Evolutionary conservation across 1,140 invertebrate genomes (phyloP), one percentile per base, ranked within the genome.

Genomic region (Caenorhabditis elegans): DNA sequence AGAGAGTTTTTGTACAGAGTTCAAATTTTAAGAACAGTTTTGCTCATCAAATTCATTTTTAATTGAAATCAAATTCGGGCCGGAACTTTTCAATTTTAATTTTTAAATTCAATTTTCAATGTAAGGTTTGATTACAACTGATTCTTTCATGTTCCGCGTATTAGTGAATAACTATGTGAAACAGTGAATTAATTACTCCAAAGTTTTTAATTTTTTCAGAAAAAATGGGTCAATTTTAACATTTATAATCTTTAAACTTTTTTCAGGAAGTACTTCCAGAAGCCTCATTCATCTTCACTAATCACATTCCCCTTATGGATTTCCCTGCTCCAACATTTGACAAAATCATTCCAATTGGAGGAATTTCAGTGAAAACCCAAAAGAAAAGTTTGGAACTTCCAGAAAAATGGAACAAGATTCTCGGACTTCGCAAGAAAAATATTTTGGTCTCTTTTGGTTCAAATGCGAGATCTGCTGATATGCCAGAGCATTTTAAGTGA

Each of bases 381-480:
- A 11, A 34, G 8, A 46, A 79, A 24, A 36, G n/a, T 2, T 26
- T 79, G 17, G 8, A 77, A 48, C 43, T 77, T 39, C 48, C 76
- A n/a, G 46, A 81, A 19, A 77, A 81, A 76, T 84, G 83, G 83
- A 65, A 80, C 34, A 76, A 82, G 19, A 53, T 84, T 34, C 28
- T 84, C 5, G 36, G 47, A 24, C 5, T 48, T 43, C 78, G 79
- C n/a, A 48, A 84, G 43, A 76, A 80, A 48, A 78, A 26, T 48
- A 79, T 85, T 19, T 43, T 85, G 17, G 77, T 85, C 17, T 85
- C 84, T 10, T 85, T 85, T 65, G 84, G 84, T 24, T 85, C 84
- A 6, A 65, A 86, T 15, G 83, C 83, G 0, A 76, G 76, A 48
- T 82, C 53, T 28, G 46, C 36, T 3, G 78, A 81, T 31, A 85